Evolutionary conservation across 2,888 invertebrate species (phyloP).

Genomic region (Cosmopolites sordidus): DNA sequence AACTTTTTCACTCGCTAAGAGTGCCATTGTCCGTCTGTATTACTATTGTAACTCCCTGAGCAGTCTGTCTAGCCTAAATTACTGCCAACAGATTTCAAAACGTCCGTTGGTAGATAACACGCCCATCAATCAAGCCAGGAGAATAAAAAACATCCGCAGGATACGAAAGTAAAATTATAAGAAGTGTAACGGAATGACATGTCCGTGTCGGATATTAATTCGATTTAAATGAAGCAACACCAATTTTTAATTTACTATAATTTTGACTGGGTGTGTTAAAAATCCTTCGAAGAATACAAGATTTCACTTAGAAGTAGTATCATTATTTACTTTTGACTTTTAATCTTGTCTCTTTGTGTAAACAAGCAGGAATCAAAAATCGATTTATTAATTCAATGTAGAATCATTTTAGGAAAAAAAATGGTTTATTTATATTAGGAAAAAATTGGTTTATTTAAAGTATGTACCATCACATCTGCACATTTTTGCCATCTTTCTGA

Average conservation of each 20-base stretch:
- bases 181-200: background rate
- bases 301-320: too few species aligned
- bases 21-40: background rate
- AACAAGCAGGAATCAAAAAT: too few species aligned
- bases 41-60: background rate
- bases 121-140: conserved; percentile 7
- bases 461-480: too few species aligned
- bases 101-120: conserved; percentile 3
- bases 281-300: too few species aligned
- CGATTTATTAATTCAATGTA: too few species aligned
- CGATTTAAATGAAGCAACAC: conserved; percentile 4
- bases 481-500: too few species aligned
- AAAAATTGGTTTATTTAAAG: too few species aligned
- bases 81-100: background rate
- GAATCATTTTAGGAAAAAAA: too few species aligned
- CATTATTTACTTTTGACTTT: too few species aligned
- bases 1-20: too few species aligned
- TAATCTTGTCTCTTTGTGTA: too few species aligned
- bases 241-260: conserved; percentile 1
- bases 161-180: background rate
- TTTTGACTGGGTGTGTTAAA: background rate
- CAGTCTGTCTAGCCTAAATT: conserved; percentile 6
- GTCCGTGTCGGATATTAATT: background rate
- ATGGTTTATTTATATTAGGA: too few species aligned
- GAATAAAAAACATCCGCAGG: background rate